Conservation (phyloP, 1,140 invertebrate genomes). For the Drosophila sucinea region DNA sequence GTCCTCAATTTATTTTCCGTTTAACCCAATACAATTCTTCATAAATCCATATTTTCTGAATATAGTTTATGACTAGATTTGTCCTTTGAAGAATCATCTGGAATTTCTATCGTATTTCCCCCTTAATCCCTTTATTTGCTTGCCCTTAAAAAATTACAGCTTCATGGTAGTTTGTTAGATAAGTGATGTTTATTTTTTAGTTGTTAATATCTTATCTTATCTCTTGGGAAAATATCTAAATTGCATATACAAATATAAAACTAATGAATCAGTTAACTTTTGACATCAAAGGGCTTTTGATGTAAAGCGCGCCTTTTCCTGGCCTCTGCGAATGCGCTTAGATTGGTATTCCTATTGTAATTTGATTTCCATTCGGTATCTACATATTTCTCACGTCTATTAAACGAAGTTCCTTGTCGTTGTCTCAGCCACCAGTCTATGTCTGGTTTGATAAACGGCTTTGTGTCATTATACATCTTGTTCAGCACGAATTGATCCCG, state of each 20-base stretch:
- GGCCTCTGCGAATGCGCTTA: background rate
- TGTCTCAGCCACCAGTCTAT: conserved; percentile 34
- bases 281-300: background rate
- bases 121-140: too few species aligned
- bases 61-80: too few species aligned
- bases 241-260: conserved; percentile 1
- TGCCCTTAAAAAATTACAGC: too few species aligned
- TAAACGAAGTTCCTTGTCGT: background rate
- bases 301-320: background rate
- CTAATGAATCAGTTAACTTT: background rate
- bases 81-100: too few species aligned
- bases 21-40: too few species aligned
- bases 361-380: background rate
- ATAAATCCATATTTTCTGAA: too few species aligned
- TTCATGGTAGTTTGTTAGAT: too few species aligned
- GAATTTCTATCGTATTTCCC: too few species aligned
- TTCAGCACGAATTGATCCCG: conserved; percentile 28
- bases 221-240: background rate
- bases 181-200: background rate
- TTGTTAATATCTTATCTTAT: background rate
- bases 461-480: conserved; percentile 5
- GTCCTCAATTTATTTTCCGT: too few species aligned
- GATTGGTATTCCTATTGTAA: background rate
- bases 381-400: background rate
- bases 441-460: conserved; percentile 25